These are phyloP conservation scores for Grammomys dolichurus DNA, from an alignment of 2,113 vertebrate species.

Conservation along the genomic window DNA sequence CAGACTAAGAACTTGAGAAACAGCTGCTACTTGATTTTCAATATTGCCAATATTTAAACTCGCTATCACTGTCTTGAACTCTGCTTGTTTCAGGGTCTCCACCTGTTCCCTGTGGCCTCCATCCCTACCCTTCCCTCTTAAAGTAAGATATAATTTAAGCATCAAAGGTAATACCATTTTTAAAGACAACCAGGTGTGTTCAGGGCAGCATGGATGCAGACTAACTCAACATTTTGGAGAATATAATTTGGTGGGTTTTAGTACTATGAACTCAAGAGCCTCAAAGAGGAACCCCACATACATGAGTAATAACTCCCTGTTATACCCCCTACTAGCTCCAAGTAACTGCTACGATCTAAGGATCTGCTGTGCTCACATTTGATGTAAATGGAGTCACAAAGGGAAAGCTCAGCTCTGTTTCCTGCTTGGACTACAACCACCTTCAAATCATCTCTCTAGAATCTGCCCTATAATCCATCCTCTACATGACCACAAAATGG, in stretches of 20 bases:
- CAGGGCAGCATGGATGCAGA: not conserved
- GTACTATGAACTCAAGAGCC: not conserved
- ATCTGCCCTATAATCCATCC: not conserved
- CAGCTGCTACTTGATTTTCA: not conserved
- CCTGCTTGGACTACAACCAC: not conserved
- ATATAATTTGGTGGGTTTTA: not conserved
- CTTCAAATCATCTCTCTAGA: slow-evolving; percentile 12
- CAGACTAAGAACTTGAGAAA: slow-evolving; percentile 48
- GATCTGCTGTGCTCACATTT: not conserved
- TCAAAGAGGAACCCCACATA: not conserved
- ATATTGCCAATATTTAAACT: not conserved
- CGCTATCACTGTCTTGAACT: not conserved
- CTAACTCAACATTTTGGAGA: not conserved
- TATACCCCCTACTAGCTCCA: not conserved
- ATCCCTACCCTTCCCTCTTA: not conserved
- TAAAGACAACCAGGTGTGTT: not conserved
- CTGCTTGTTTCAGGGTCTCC: not conserved
- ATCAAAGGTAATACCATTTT: not conserved
- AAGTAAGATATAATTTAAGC: not conserved
- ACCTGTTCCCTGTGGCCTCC: not conserved
- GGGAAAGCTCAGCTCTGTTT: not conserved
- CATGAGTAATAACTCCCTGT: not conserved
- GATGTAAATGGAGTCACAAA: not conserved
- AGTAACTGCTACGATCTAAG: not conserved
- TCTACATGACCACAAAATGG: not conserved